Evolutionary conservation across 2,797 vertebrate species (phyloP).

Genomic region (Podarcis siculus): DNA sequence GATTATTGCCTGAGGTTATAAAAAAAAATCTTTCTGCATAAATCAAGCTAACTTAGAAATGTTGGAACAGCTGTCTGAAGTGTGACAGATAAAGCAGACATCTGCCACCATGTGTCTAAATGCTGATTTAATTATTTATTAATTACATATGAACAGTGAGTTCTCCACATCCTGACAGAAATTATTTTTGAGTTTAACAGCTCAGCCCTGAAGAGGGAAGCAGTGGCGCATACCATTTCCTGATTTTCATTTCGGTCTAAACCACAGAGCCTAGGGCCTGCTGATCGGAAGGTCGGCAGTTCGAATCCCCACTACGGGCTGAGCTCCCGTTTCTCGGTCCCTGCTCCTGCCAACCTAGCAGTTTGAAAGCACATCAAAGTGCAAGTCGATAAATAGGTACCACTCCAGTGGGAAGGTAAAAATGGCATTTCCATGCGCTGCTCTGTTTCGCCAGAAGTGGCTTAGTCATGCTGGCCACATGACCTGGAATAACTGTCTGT

Average conservation of each 20-base stretch:
- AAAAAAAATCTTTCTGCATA: constrained; percentile 18
- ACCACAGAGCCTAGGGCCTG: no score
- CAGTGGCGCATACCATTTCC: neutral
- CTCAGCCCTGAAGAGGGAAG: neutral
- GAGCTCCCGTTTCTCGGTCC: no score
- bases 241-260: neutral
- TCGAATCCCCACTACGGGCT: no score
- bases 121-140: constrained; percentile 2
- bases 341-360: no score
- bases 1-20: neutral
- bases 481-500: no score
- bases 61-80: neutral
- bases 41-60: constrained; percentile 25
- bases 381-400: no score
- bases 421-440: no score
- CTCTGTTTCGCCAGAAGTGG: no score
- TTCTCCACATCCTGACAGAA: neutral
- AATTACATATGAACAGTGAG: constrained; percentile 19
- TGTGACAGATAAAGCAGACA: constrained; percentile 25
- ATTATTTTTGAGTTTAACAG: neutral
- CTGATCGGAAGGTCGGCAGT: no score
- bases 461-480: no score
- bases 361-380: no score
- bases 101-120: neutral
- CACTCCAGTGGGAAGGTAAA: no score